Evolutionary conservation across 2,113 vertebrate species (phyloP).

Genomic region (Rhipidura dahli): DNA sequence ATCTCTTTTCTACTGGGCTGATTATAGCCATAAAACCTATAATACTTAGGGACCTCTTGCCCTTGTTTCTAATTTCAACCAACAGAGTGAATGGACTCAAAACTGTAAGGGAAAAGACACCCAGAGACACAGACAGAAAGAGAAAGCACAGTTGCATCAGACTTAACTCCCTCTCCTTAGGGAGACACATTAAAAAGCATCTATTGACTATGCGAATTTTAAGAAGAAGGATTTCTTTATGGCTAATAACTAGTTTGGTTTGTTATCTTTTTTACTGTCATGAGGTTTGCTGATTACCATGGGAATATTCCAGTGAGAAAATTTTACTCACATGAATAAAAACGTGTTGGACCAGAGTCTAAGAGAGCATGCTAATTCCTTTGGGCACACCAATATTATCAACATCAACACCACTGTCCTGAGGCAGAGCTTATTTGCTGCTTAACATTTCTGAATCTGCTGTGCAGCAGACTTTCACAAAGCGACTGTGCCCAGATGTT

Average conservation of each 20-base stretch:
- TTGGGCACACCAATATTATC: background rate
- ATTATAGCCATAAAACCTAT: background rate
- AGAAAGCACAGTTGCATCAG: rapidly evolving
- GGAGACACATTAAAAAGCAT: background rate
- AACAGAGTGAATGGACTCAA: background rate
- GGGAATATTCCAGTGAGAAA: background rate
- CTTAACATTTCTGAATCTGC: background rate
- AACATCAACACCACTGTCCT: background rate
- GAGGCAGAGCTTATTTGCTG: background rate
- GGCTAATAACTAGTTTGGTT: background rate
- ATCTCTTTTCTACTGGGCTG: background rate
- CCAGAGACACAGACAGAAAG: background rate
- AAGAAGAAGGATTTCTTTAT: background rate
- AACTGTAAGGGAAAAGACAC: background rate
- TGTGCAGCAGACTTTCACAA: background rate
- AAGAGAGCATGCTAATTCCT: background rate
- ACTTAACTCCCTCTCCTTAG: background rate
- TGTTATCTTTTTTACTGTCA: background rate
- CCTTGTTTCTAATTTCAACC: background rate
- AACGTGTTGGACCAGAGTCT: background rate
- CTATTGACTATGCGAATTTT: background rate
- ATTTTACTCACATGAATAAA: background rate
- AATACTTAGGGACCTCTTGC: background rate
- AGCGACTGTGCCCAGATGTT: background rate
- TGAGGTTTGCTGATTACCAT: background rate